Percentiles rank a stretch among this genome's conserved stretches.
phyloP scores from a whole-genome alignment of 35 echinoderm and acorn worm species.

The Patiria miniata region DNA sequence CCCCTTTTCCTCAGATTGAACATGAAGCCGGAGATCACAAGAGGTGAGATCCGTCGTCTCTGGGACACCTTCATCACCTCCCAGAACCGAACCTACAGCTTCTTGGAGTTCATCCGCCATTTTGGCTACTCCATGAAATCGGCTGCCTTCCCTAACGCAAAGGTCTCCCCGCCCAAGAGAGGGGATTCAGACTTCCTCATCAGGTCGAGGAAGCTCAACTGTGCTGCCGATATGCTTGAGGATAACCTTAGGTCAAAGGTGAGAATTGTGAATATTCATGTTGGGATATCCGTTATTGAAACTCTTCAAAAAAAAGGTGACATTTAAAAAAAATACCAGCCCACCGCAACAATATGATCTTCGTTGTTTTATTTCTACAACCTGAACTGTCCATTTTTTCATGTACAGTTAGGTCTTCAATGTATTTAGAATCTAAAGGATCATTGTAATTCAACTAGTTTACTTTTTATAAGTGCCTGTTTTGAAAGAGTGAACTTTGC shows the following conservation, averaged over 20 bases:
- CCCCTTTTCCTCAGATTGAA: slow-evolving; percentile 55
- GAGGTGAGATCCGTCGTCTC: slow-evolving; percentile 86
- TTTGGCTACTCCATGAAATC: slow-evolving; percentile 77
- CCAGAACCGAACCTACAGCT: slow-evolving; percentile 57
- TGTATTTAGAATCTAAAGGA: too few species aligned
- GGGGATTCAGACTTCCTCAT: slow-evolving; percentile 95
- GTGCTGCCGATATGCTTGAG: slow-evolving; percentile 96
- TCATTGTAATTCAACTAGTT: too few species aligned
- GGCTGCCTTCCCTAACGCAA: slow-evolving; percentile 91
- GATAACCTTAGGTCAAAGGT: slow-evolving; percentile 97
- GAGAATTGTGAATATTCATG: neutral
- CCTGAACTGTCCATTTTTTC: too few species aligned
- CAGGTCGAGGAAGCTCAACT: slow-evolving; percentile 91
- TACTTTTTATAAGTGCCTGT: too few species aligned
- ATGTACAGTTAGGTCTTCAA: too few species aligned
- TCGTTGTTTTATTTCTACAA: too few species aligned
- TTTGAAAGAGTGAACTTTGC: too few species aligned
- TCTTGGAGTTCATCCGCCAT: slow-evolving; percentile 88
- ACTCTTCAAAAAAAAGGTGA: too few species aligned
- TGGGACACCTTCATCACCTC: slow-evolving; percentile 92
- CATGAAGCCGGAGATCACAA: slow-evolving; percentile 76
- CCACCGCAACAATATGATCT: too few species aligned
- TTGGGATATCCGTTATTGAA: too few species aligned
- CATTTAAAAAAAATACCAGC: too few species aligned
- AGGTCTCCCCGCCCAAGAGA: slow-evolving; percentile 85